phyloP scores from a whole-genome alignment of 2,888 invertebrate species.

The Thelaira solivaga region DNA sequence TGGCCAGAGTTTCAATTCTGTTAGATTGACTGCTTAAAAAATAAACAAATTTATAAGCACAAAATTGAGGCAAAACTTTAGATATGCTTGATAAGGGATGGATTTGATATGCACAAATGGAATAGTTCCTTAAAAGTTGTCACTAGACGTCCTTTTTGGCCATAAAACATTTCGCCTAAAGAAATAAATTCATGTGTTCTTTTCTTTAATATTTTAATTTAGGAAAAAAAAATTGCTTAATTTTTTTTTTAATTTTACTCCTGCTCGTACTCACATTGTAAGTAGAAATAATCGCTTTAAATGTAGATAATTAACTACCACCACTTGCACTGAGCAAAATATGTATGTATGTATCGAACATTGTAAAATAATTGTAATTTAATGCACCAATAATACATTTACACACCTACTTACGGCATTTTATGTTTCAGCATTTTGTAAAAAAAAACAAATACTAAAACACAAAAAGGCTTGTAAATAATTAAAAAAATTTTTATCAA shows the following conservation, averaged over 20 bases:
- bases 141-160: too few species aligned
- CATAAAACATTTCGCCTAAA: too few species aligned
- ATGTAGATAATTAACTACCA: neutral
- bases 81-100: too few species aligned
- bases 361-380: neutral
- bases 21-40: too few species aligned
- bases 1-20: too few species aligned
- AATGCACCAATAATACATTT: neutral
- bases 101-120: too few species aligned
- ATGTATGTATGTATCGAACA: too few species aligned
- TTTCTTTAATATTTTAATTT: neutral
- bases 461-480: too few species aligned
- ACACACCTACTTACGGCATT: neutral
- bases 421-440: slow-evolving; percentile 7
- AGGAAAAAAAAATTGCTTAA: neutral
- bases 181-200: too few species aligned
- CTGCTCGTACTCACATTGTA: neutral
- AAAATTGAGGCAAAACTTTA: too few species aligned
- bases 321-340: neutral
- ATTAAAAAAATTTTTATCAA: slow-evolving; percentile 39
- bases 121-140: too few species aligned
- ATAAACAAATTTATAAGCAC: too few species aligned
- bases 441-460: neutral
- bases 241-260: neutral
- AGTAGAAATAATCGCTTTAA: slow-evolving; percentile 22